A percentile compares a stretch with the other conserved stretches of the same genome.
Conservation (phyloP, 2,888 invertebrate species). For the Crossocerus cetratus region DNA sequence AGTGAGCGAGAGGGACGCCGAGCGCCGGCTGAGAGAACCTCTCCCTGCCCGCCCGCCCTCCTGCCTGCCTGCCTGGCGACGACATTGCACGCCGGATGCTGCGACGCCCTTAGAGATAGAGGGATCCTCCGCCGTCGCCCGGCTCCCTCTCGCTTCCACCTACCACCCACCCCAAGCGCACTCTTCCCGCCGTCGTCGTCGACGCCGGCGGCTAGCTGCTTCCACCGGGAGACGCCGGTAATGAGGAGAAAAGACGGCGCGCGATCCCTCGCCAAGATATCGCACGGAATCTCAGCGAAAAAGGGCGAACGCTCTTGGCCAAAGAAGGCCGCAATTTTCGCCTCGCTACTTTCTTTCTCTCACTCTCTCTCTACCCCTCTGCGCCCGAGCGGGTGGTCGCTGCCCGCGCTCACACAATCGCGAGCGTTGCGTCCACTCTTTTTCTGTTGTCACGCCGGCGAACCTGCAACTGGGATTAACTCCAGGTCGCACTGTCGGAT, state of each 20-base stretch:
- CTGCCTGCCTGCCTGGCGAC: slow-evolving; percentile 7
- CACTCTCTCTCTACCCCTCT: neutral
- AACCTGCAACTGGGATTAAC: slow-evolving; percentile 37
- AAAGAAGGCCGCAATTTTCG: slow-evolving; percentile 59
- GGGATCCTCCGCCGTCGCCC: too few relatives aligned
- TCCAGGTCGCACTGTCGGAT: slow-evolving; percentile 33
- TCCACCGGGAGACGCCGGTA: slow-evolving; percentile 33
- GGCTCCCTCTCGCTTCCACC: too few relatives aligned
- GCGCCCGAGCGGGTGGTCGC: too few relatives aligned
- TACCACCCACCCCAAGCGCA: too few relatives aligned
- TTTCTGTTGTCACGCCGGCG: neutral
- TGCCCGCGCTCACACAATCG: too few relatives aligned
- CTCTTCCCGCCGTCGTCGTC: too few relatives aligned
- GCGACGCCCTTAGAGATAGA: too few relatives aligned
- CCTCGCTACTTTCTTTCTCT: slow-evolving; percentile 40
- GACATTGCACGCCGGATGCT: neutral
- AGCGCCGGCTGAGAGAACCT: slow-evolving; percentile 1
- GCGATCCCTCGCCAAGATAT: slow-evolving; percentile 53
- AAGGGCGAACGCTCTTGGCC: slow-evolving; percentile 48
- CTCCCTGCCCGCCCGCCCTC: too few relatives aligned
- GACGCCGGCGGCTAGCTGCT: neutral
- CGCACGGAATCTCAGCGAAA: slow-evolving; percentile 49
- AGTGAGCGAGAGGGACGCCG: slow-evolving; percentile 51
- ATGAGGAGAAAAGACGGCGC: slow-evolving; percentile 60
- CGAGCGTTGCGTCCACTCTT: too few relatives aligned